Conservation (phyloP, 2,113 vertebrate genomes). For the Lasiurus cinereus region DNA sequence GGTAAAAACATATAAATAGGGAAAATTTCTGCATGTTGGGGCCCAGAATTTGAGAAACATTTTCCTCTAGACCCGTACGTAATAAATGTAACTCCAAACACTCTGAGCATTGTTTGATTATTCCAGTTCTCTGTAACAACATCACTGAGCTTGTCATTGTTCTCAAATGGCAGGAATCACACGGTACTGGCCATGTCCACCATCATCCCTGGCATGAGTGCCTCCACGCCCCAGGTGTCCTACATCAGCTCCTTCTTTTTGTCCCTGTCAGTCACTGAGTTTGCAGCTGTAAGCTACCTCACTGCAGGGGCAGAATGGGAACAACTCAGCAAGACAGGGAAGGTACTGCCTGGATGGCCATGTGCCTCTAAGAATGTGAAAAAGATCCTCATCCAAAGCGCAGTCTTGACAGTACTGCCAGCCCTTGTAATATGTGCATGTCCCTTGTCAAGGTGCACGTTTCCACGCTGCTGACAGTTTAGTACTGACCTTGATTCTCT, state of each 20-base stretch:
- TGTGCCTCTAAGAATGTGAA: not conserved
- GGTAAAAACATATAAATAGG: too few species aligned
- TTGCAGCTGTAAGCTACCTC: conserved; percentile 95
- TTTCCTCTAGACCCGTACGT: too few species aligned
- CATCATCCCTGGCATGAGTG: conserved; percentile 94
- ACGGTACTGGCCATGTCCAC: conserved; percentile 96
- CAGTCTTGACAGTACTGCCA: not conserved
- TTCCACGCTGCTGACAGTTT: not conserved
- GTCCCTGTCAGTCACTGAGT: conserved; percentile 95
- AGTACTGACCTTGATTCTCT: not conserved
- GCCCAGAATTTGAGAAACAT: too few species aligned
- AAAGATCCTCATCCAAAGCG: not conserved
- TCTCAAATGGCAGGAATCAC: conserved; percentile 90
- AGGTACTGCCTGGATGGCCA: conserved; percentile 80
- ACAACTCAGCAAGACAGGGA: conserved; percentile 83
- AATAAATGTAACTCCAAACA: too few species aligned
- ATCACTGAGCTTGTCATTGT: not conserved
- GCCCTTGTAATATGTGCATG: not conserved
- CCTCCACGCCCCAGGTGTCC: conserved; percentile 97
- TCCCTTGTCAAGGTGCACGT: not conserved
- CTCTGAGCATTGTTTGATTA: too few species aligned
- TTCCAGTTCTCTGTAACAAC: too few species aligned
- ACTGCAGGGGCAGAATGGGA: conserved; percentile 92
- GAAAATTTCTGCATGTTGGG: too few species aligned
- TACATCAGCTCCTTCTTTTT: conserved; percentile 96